Percentiles rank a stretch among this genome's conserved stretches.
Evolutionary conservation across 2,888 invertebrate genomes (phyloP).

Genomic region (Netelia melanura): DNA sequence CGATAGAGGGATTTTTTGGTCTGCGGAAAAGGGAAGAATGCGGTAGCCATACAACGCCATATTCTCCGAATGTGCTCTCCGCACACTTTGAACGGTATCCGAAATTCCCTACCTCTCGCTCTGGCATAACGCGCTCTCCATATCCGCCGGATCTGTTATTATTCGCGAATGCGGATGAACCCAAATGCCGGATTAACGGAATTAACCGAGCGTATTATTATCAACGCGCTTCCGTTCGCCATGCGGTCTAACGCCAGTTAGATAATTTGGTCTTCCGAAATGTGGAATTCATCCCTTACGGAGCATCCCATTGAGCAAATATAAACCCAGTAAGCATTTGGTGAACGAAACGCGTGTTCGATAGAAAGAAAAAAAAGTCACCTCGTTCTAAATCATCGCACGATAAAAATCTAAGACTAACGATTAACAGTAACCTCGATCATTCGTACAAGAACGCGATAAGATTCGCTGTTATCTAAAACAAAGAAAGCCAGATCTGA

Average conservation of each 20-base stretch:
- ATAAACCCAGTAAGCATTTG: neutral
- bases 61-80: slow-evolving; percentile 26
- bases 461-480: no score
- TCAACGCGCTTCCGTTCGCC: slow-evolving; percentile 39
- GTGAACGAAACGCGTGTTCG: neutral
- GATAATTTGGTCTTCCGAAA: slow-evolving; percentile 28
- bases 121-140: slow-evolving; percentile 12
- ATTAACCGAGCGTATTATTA: slow-evolving; percentile 50
- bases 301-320: neutral
- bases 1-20: slow-evolving; percentile 12
- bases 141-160: slow-evolving; percentile 39
- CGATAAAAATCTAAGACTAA: neutral
- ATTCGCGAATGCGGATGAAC: slow-evolving; percentile 44
- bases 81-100: neutral
- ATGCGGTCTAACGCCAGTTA: slow-evolving; percentile 2
- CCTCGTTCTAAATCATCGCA: neutral
- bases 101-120: slow-evolving; percentile 22
- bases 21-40: neutral
- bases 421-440: neutral
- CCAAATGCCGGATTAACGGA: slow-evolving; percentile 48
- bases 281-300: slow-evolving; percentile 2
- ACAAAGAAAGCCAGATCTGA: no score
- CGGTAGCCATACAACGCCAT: slow-evolving; percentile 4
- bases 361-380: neutral
- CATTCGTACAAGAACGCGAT: no score